Evolutionary conservation across 2,888 invertebrate species (phyloP), one percentile per base, ranked within the genome.

Genomic region (Agriotes lineatus): DNA sequence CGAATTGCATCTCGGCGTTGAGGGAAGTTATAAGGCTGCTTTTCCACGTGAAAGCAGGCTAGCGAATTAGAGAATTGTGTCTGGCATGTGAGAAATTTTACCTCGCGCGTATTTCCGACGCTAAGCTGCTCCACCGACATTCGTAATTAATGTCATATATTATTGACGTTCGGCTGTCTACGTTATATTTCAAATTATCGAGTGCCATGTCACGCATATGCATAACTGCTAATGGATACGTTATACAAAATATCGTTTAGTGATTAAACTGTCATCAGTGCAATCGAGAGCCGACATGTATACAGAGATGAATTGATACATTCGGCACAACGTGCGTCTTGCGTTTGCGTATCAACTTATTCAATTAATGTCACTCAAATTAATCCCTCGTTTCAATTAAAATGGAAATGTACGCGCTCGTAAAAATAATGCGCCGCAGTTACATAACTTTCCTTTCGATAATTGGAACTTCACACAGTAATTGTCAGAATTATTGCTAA

Each of bases 201-300:
- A 67, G 65, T 61, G 33, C 63, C 68, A 65, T 73, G 71, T 71
- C 69, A 67, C 58, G 70, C 70, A 67, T 69, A 69, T 69, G 70
- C 61, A 64, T 59, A 67, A 66, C 61, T 59, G 73, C 74, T 76
- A 74, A 76, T 76, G 74, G 74, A 70, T 71, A 72, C 73, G 74
- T 74, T 74, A 74, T 71, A 75, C 73, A 74, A 73, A 73, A 74
- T 76, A 74, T 73, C 73, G 67, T 65, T 66, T 62, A 69, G 72
- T 74, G 70, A 76, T 76, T 76, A 75, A 75, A 76, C 72, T 74
- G 71, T 74, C 72, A 72, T 73, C 73, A 63, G 61, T 69, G 63
- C 68, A 64, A 56, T 68, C 72, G 60, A 61, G 63, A 65, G 19
- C 44, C 30, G 61, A 67, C 60, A 62, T 61, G 67, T 54, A 58